Evolutionary conservation across 2,888 invertebrate species (phyloP), one percentile per base, ranked within the genome.

Genomic region (Caenorhabditis wallacei): DNA sequence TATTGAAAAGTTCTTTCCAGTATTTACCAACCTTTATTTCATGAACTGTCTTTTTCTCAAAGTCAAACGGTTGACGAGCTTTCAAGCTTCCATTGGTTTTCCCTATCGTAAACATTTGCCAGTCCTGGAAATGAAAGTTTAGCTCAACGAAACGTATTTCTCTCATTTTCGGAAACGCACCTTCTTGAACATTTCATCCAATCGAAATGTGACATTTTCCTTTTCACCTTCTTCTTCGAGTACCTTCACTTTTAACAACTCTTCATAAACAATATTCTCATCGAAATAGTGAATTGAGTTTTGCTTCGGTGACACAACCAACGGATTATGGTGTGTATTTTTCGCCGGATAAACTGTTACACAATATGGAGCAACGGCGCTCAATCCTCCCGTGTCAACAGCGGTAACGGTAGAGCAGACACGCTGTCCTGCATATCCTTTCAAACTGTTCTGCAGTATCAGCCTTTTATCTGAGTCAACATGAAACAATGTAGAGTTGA

Each of bases 31-130:
- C 84, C 66, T 80, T 84, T 24, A 89, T 64, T 78, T 88, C 85
- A 56, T 88, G 87, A 20, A 88, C 87, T 1, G 82, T 84, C 40
- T 88, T 87, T 54, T 88, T 86, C 70, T 89, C 89, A 51, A 87
- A 89, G 68, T 88, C 88, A 40, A 88, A 89, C 0, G 82, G 80
- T 10, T 74, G 82, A 10, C 61, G 68, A 0, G 87, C 64, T 37
- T 35, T 66, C 5, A 89, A 66, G n/a, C 75, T 76, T 13, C 87
- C 87, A 11, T 68, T 66, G 4, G 63, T 46, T 16, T 53, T 48
- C 4, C 78, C 84, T 18, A 87, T 82, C 0, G 57, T 70, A 66
- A 84, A 86, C 71, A 74, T 24, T 56, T 84, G 81, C 85, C 85
- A 85, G 61, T 85, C 85, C 66, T 66, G 53, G 37, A 66, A 53